phyloP scores from a whole-genome alignment of 2,797 vertebrate species.

The Calcarius lapponicus region DNA sequence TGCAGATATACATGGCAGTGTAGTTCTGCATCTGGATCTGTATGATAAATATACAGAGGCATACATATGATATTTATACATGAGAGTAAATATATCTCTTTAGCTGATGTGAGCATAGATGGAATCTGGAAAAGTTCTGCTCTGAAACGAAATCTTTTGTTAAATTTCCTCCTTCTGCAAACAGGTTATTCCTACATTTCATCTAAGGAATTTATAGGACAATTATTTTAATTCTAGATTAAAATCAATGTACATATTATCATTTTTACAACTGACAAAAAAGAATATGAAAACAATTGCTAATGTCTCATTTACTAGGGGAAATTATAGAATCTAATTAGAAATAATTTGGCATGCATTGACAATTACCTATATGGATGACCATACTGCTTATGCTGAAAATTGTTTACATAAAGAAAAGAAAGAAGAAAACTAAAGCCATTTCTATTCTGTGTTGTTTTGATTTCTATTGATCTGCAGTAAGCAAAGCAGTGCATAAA shows the following conservation, averaged over 20 bases:
- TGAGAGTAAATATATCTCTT: not conserved
- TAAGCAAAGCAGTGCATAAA: not conserved
- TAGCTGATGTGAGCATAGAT: not conserved
- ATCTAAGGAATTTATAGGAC: not conserved
- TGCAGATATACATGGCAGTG: not conserved
- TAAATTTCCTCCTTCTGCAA: not conserved
- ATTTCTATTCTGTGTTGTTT: not conserved
- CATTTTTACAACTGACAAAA: not conserved
- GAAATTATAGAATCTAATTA: not conserved
- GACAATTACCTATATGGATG: not conserved
- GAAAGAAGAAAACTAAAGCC: not conserved
- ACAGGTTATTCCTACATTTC: not conserved
- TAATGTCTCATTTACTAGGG: not conserved
- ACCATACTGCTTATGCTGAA: not conserved
- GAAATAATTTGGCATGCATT: not conserved
- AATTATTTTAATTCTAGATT: not conserved
- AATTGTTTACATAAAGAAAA: not conserved
- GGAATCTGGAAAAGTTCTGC: not conserved
- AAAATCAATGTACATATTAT: not conserved
- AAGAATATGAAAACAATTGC: not conserved
- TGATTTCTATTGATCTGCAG: not conserved
- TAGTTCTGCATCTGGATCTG: not conserved
- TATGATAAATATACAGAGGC: not conserved
- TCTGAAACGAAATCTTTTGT: not conserved
- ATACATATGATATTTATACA: not conserved